Percentiles rank a stretch among this genome's conserved stretches.
Evolutionary conservation across 2,888 invertebrate species (phyloP).

Genomic region (Anthrax anthrax): DNA sequence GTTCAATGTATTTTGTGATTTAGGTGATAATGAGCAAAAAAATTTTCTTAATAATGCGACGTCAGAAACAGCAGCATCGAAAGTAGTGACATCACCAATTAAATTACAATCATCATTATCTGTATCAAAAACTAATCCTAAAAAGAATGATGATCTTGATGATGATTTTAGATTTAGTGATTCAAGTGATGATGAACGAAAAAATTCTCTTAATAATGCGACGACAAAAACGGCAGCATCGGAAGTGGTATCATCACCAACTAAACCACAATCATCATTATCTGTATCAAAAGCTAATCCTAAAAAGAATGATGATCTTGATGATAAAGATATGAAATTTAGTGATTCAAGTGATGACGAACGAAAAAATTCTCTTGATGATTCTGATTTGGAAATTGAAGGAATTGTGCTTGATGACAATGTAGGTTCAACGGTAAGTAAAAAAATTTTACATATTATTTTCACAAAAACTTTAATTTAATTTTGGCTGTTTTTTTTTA

Average conservation of each 20-base stretch:
- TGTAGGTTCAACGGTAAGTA: slow-evolving; percentile 55
- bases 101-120: slow-evolving; percentile 13
- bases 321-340: background rate
- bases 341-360: background rate
- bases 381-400: slow-evolving; percentile 72
- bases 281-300: slow-evolving; percentile 16
- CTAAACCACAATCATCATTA: slow-evolving; percentile 10
- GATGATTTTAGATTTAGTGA: slow-evolving; percentile 2
- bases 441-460: too few species aligned
- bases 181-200: background rate
- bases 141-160: slow-evolving; percentile 21
- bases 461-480: too few species aligned
- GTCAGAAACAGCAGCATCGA: too few species aligned
- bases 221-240: too few species aligned
- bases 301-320: slow-evolving; percentile 23
- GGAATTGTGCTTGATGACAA: slow-evolving; percentile 66
- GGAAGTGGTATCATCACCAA: too few species aligned
- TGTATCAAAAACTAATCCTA: slow-evolving; percentile 17
- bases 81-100: too few species aligned
- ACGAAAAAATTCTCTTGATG: slow-evolving; percentile 43
- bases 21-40: background rate
- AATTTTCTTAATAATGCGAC: background rate
- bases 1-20: slow-evolving; percentile 2
- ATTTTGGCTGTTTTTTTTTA: too few species aligned
- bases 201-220: background rate